These are phyloP conservation scores for Gerris lacustris DNA, from an alignment of 2,888 invertebrate genomes.

Conservation along the genomic window DNA sequence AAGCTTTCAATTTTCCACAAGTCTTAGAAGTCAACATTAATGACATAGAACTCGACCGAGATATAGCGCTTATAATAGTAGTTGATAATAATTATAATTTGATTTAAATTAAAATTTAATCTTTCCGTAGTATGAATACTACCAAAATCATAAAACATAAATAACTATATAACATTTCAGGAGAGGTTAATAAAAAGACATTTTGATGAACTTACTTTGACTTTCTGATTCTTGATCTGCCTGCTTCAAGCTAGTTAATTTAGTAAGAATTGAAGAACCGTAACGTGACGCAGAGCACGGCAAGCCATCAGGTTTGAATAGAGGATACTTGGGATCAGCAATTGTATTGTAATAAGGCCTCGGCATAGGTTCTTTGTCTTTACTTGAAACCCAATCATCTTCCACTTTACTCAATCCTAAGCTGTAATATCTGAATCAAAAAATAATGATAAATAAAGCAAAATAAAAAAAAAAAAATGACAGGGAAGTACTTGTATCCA, in stretches of 20 bases:
- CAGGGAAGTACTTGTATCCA: background rate
- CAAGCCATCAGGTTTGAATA: constrained; percentile 60
- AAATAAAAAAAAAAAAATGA: too few relatives aligned
- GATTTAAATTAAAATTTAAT: too few relatives aligned
- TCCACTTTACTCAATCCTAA: constrained; percentile 39
- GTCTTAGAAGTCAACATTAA: too few relatives aligned
- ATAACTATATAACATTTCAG: too few relatives aligned
- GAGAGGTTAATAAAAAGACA: too few relatives aligned
- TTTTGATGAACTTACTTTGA: background rate
- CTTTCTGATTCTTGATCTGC: background rate
- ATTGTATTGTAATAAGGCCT: constrained; percentile 53
- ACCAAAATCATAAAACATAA: too few relatives aligned
- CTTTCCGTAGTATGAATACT: too few relatives aligned
- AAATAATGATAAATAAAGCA: background rate
- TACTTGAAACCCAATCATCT: constrained; percentile 24
- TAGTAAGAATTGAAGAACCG: constrained; percentile 41
- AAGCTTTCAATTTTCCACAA: too few relatives aligned
- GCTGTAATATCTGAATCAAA: constrained; percentile 42
- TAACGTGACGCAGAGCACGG: constrained; percentile 61
- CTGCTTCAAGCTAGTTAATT: background rate
- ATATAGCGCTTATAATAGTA: too few relatives aligned
- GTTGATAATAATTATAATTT: too few relatives aligned
- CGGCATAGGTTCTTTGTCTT: constrained; percentile 11
- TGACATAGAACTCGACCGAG: too few relatives aligned
- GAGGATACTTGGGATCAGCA: constrained; percentile 64